Conservation (phyloP, 2,797 vertebrate genomes). For the Sphaeramia orbicularis region DNA sequence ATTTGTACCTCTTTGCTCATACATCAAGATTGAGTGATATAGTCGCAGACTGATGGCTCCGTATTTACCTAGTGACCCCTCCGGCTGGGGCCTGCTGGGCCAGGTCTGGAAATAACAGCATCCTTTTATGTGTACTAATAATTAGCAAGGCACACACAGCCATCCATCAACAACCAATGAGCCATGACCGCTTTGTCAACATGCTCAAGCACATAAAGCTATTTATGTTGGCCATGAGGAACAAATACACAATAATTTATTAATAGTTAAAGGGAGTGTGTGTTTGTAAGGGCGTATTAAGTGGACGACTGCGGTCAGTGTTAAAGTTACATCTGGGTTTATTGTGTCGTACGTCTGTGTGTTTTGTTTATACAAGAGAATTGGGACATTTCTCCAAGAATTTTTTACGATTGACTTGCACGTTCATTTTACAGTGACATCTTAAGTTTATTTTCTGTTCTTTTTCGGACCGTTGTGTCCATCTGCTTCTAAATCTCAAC, state of each 20-base stretch:
- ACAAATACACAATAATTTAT: constrained; percentile 76
- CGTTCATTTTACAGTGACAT: no score
- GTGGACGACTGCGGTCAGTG: constrained; percentile 9
- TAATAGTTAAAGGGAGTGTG: constrained; percentile 40
- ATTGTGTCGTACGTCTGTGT: constrained; percentile 28
- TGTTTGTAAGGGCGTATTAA: constrained; percentile 9
- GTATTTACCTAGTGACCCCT: constrained; percentile 84
- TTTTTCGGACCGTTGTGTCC: no score
- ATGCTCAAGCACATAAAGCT: constrained; percentile 79
- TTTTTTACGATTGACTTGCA: no score
- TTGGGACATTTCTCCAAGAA: not conserved
- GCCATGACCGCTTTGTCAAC: constrained; percentile 82
- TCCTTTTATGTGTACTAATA: constrained; percentile 88
- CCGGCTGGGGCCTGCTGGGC: constrained; percentile 75
- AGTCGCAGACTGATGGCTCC: constrained; percentile 82
- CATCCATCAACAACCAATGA: constrained; percentile 85
- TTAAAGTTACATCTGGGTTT: constrained; percentile 32
- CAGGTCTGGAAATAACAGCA: constrained; percentile 83
- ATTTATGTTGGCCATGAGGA: constrained; percentile 82
- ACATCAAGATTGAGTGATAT: constrained; percentile 90
- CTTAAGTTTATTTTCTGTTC: no score
- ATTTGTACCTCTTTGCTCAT: constrained; percentile 88
- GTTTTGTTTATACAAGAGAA: constrained; percentile 1
- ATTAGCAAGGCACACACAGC: constrained; percentile 83
- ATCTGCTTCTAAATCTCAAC: constrained; percentile 2